Base-by-base conservation (phyloP, 2,888 invertebrate species). In the Drosophila diplacantha region DNA sequence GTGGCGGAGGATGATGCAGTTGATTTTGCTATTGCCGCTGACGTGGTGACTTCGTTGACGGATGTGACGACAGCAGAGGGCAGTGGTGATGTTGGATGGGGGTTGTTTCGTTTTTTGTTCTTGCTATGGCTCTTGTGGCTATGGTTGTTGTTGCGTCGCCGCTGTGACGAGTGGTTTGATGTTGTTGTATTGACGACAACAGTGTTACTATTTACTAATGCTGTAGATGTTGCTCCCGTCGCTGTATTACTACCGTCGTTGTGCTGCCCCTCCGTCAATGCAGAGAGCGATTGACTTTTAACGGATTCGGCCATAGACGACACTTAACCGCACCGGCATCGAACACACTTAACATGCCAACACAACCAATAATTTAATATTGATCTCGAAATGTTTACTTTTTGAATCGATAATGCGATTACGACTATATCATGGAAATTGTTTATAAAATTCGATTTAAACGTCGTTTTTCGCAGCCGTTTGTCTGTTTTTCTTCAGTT, bases 271-370 rank as follows among this genome's bases (percentile, higher is more conserved):
- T 92, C 92, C 91, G 92, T 91, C 90, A 91, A 91, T 91, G 91
- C 92, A 91, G 92, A 91, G 92, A 91, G 92, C 90, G 91, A 91
- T 91, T 92, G 91, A 91, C 91, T 91, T 91, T 91, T 93, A 93
- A 92, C 93, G 93, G 93, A 93, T 92, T 94, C 93, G 93, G 94
- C 94, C 94, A 94, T 94, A 95, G 94, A 94, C 94, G 92, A 93
- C 92, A 92, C 93, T 93, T 92, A 91, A 91, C 90, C 92, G 91
- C 91, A 92, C 91, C 91, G 91, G 82, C 80, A 83, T 85, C 85
- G 78, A 86, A 85, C 85, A 84, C 87, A 86, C 87, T 86, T 84
- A 89, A 87, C 88, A 89, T 89, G 86, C 89, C 88, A 87, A 63
- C 63, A 54, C 53, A 61, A 61, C 61, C 61, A 61, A 61, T 37